Evolutionary conservation across 2,113 vertebrate genomes (phyloP).

Genomic region (Puma concolor): DNA sequence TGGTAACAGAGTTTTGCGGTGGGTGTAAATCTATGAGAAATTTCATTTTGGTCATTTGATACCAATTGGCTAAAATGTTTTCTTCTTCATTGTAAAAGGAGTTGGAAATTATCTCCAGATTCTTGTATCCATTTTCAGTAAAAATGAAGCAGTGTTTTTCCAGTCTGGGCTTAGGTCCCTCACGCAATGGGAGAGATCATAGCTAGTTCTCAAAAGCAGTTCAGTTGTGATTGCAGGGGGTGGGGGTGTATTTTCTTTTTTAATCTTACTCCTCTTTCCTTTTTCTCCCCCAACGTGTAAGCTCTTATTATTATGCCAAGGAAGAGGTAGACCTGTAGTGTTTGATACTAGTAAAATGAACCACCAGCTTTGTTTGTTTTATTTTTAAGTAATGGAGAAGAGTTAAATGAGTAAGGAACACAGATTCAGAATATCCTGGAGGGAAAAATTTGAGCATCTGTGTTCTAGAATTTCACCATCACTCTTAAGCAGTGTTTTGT

Average conservation of each 20-base stretch:
- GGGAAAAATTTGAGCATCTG: not conserved
- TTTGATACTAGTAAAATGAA: constrained; percentile 22
- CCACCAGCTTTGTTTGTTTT: not conserved
- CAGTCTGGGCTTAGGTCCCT: not conserved
- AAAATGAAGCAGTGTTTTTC: constrained; percentile 1
- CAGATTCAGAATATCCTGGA: not conserved
- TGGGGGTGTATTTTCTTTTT: not conserved
- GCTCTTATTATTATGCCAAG: not conserved
- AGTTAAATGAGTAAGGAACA: not conserved
- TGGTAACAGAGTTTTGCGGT: not conserved
- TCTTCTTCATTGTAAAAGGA: constrained; percentile 25
- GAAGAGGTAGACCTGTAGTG: not conserved
- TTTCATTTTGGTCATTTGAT: constrained; percentile 31
- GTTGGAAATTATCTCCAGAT: not conserved
- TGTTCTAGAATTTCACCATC: not conserved
- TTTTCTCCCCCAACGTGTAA: not conserved
- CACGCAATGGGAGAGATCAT: not conserved
- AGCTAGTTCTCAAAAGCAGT: not conserved
- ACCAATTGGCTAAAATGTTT: not conserved
- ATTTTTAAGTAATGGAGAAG: not conserved
- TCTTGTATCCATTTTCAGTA: constrained; percentile 22
- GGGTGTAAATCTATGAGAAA: not conserved
- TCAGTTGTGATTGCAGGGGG: not conserved
- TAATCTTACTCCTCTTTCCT: not conserved
- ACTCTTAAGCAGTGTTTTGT: not conserved